Base-by-base conservation (phyloP, 1,140 invertebrate genomes). In the Schlechtendalia chinensis region DNA sequence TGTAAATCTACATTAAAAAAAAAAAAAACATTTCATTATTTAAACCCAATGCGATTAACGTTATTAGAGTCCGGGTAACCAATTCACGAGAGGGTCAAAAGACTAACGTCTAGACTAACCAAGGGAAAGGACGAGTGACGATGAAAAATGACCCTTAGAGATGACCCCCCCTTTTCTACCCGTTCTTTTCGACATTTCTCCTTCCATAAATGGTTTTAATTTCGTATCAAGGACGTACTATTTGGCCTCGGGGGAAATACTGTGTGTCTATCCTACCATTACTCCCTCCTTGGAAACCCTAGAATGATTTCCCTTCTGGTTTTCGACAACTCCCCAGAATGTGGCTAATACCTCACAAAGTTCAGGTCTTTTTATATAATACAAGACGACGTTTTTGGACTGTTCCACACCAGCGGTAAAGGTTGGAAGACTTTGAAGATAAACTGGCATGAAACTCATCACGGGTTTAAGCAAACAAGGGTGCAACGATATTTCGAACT, bases 241-340 rank as follows among this genome's bases (percentile, higher is more conserved):
- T 54, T 24, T 39, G 6, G 32, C 39, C 74, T 59, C 74, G 19
- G 1, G 74, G 74, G 74, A 77, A 77, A 77, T 77, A 77, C 56
- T 59, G 53, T n/a, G 72, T 58, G 54, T 77, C 74, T 19, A 58
- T 58, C 24, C 53, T 58, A 77, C 32, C 54, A 56, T 77, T 27
- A 39, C 74, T 58, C 54, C 29, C 29, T 77, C 39, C 27, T 39
- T 8, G n/a, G 32, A 61, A 77, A 58, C 8, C 74, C 56, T 14
- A 77, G 53, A 47, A 32, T 77, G 74, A 77, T 61, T 77, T 77
- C 74, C 74, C 74, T 61, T 77, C 56, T 58, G 74, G 54, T 77
- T 77, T 77, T 58, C 56, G 10, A 24, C 6, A 77, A 75, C 27
- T 19, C 71, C 69, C 71, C 45, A 32, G 3, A 69, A 69, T 69